A percentile compares a stretch with the other conserved stretches of the same genome.
Conservation (phyloP, 2,888 invertebrate genomes). For the Amphipoea lucens region DNA sequence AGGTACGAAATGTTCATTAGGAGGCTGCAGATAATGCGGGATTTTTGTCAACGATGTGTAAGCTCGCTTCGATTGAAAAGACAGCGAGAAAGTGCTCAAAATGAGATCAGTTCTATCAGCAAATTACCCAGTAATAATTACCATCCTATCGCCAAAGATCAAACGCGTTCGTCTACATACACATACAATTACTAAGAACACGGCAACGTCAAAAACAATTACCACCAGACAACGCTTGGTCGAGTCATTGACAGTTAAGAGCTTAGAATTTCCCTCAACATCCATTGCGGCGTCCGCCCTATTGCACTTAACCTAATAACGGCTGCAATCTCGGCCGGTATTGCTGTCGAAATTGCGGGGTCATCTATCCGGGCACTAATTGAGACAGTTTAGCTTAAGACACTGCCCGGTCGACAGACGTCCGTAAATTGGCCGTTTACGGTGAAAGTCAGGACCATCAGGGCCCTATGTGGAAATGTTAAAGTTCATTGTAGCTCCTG, state of each 20-base stretch:
- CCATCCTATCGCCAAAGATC: slow-evolving; percentile 31
- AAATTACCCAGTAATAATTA: slow-evolving; percentile 7
- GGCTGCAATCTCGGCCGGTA: slow-evolving; percentile 78
- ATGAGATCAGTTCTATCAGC: slow-evolving; percentile 1
- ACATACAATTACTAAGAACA: slow-evolving; percentile 56
- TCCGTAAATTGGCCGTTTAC: slow-evolving; percentile 88
- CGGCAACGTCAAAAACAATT: slow-evolving; percentile 66
- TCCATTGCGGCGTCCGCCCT: slow-evolving; percentile 71
- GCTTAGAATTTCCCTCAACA: slow-evolving; percentile 71
- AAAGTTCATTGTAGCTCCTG: slow-evolving; percentile 87
- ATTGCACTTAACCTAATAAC: slow-evolving; percentile 85
- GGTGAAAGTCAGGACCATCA: slow-evolving; percentile 85
- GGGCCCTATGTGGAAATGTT: slow-evolving; percentile 86
- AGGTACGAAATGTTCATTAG: neutral
- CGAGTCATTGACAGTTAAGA: slow-evolving; percentile 66
- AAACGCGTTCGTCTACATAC: slow-evolving; percentile 27
- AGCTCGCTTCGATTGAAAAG: neutral
- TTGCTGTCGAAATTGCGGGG: slow-evolving; percentile 86
- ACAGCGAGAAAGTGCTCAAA: slow-evolving; percentile 1
- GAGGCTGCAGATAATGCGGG: neutral
- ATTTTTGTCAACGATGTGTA: neutral
- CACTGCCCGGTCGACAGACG: slow-evolving; percentile 86
- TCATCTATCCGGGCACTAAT: slow-evolving; percentile 88
- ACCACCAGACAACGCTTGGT: slow-evolving; percentile 55
- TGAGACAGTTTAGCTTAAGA: slow-evolving; percentile 89